phyloP scores from a whole-genome alignment of 2,113 vertebrate genomes.

The Tychaedon coryphoeus region DNA sequence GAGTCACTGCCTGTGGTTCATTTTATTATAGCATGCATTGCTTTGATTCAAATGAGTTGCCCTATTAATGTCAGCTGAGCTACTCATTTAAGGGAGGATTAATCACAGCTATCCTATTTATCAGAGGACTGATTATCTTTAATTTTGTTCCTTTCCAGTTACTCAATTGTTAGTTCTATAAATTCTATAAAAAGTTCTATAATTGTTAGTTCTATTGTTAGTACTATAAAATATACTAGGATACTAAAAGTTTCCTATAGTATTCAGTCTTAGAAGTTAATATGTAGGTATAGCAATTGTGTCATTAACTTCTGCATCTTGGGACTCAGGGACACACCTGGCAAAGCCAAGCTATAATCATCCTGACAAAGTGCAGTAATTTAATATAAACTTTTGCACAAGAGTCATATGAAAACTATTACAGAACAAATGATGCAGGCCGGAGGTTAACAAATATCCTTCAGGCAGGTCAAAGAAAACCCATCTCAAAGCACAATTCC shows the following conservation, averaged over 20 bases:
- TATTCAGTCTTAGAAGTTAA: background rate
- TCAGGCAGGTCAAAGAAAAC: background rate
- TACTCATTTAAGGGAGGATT: conserved; percentile 7
- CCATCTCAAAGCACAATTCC: background rate
- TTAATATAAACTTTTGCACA: background rate
- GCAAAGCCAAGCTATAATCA: background rate
- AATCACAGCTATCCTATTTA: conserved; percentile 17
- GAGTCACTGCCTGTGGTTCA: background rate
- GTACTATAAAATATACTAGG: background rate
- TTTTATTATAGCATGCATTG: background rate
- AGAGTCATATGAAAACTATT: background rate
- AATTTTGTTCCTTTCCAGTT: conserved; percentile 26
- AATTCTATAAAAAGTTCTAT: too few species aligned
- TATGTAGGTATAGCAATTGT: background rate
- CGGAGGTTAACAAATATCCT: background rate
- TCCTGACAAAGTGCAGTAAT: background rate
- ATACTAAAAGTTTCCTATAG: background rate
- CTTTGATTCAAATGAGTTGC: background rate
- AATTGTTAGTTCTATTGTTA: background rate
- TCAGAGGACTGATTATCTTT: background rate
- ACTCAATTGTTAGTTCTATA: background rate
- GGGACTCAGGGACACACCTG: background rate
- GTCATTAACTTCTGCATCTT: background rate
- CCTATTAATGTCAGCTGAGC: background rate
- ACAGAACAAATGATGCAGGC: background rate